Percentiles rank a stretch among this genome's conserved stretches.
Conservation (phyloP, 2,888 invertebrate genomes). For the Trissolcus brochymenae region DNA sequence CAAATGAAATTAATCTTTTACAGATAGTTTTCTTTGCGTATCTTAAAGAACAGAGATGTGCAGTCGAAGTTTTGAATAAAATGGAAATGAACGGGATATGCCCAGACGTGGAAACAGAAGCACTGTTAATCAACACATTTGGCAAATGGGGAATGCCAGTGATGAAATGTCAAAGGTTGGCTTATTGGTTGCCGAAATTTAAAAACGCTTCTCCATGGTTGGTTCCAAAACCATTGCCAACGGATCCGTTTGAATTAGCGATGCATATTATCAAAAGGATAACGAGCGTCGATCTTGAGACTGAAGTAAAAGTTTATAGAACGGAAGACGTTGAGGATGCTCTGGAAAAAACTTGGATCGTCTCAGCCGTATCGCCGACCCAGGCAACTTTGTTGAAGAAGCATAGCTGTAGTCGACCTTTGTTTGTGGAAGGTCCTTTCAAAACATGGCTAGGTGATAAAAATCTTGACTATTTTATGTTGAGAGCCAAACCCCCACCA, state of each 20-base stretch:
- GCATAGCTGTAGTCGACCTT: conserved; percentile 80
- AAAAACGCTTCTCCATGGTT: conserved; percentile 92
- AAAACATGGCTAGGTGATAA: conserved; percentile 86
- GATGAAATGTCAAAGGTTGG: conserved; percentile 87
- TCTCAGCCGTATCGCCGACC: conserved; percentile 88
- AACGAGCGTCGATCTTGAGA: conserved; percentile 87
- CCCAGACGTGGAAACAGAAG: conserved; percentile 93
- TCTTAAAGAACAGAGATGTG: conserved; percentile 96
- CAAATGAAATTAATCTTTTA: conserved; percentile 74
- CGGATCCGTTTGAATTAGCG: conserved; percentile 86
- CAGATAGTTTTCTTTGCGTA: conserved; percentile 95
- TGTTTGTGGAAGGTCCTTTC: conserved; percentile 92
- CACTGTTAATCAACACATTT: conserved; percentile 89
- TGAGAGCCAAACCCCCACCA: conserved; percentile 82
- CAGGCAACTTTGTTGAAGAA: conserved; percentile 84
- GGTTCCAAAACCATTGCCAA: conserved; percentile 86
- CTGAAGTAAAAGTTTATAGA: conserved; percentile 82
- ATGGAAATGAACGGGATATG: conserved; percentile 97
- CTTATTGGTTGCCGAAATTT: conserved; percentile 97
- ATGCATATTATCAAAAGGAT: conserved; percentile 90
- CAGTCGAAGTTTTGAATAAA: conserved; percentile 91
- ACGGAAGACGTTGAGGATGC: conserved; percentile 85
- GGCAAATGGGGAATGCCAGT: conserved; percentile 86
- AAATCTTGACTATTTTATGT: conserved; percentile 88
- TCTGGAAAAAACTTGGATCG: conserved; percentile 93